Evolutionary conservation across 2,888 invertebrate species (phyloP), one percentile per base, ranked within the genome.

Genomic region (Sinopyrophorus schimmeli): DNA sequence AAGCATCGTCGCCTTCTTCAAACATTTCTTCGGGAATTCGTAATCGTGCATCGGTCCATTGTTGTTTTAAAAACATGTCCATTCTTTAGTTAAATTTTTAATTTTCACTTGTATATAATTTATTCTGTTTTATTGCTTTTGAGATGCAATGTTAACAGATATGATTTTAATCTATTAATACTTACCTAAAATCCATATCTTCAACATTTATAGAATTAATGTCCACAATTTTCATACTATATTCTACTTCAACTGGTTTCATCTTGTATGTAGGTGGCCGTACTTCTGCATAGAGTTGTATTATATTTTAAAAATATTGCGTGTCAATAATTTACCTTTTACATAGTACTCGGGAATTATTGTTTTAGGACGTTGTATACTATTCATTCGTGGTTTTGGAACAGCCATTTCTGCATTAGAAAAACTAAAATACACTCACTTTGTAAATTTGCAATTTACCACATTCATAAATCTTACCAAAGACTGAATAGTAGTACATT

Each of bases 161-260:
- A n/a, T n/a, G n/a, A n/a, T n/a, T n/a, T n/a, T n/a, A n/a, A n/a
- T n/a, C n/a, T n/a, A 7, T 6, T 9, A 11, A 2, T 9, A 18
- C 9, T 76, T 76, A 89, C 89, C 89, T 82, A 74, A 91, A 89
- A 73, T 90, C 90, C 90, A 90, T 90, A 65, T 90, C 89, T 74
- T 89, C 89, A 52, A 90, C 89, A 67, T 89, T 90, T 59, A 91
- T 89, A 12, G 89, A 89, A 73, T 90, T 90, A 53, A 91, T 89
- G 69, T 91, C 90, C 54, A 90, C 87, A 23, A 91, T 86, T 70
- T 86, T 87, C 67, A 91, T 86, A 65, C 87, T 86, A 73, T 89
- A 87, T 64, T 88, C 86, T 27, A 91, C 86, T 56, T 81, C 76
- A 43, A 89, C 84, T 18, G 89, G 87, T 49, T 82, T 80, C 28